Conservation (phyloP, 2,888 invertebrate species). For the Crematogaster levior region DNA sequence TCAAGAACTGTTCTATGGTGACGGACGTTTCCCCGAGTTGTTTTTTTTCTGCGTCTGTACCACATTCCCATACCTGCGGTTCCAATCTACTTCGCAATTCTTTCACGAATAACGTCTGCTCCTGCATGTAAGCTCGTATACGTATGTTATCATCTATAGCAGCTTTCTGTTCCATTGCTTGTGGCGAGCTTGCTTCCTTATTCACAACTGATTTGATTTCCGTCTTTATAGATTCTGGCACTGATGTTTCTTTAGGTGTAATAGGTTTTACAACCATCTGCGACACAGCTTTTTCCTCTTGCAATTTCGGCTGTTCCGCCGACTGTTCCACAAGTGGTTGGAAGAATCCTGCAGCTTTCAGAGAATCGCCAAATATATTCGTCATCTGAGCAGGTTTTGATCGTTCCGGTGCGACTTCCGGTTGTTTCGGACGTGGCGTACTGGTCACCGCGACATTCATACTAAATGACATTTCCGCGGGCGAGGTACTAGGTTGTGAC, state of each 20-base stretch:
- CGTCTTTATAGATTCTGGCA: slow-evolving; percentile 42
- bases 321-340: slow-evolving; percentile 38
- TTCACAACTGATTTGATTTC: slow-evolving; percentile 59
- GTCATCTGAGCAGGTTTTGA: slow-evolving; percentile 54
- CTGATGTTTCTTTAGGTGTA: slow-evolving; percentile 60
- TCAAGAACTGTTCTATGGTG: slow-evolving; percentile 88
- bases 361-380: slow-evolving; percentile 72
- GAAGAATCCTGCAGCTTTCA: slow-evolving; percentile 59
- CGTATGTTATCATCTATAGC: slow-evolving; percentile 78
- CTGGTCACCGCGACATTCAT: slow-evolving; percentile 75
- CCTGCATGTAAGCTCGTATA: slow-evolving; percentile 79
- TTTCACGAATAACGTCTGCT: slow-evolving; percentile 80
- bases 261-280: slow-evolving; percentile 35
- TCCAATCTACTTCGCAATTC: slow-evolving; percentile 79
- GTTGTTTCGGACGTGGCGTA: slow-evolving; percentile 78
- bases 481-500: slow-evolving; percentile 55
- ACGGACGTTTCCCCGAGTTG: slow-evolving; percentile 86
- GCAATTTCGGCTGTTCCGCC: slow-evolving; percentile 62
- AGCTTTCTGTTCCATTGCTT: slow-evolving; percentile 65
- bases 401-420: slow-evolving; percentile 58
- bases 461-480: slow-evolving; percentile 77
- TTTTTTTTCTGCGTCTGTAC: slow-evolving; percentile 87
- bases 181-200: slow-evolving; percentile 60
- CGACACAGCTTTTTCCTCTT: slow-evolving; percentile 60
- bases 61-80: slow-evolving; percentile 85